phyloP scores from a whole-genome alignment of 2,888 invertebrate species.

The Cantharis rustica region DNA sequence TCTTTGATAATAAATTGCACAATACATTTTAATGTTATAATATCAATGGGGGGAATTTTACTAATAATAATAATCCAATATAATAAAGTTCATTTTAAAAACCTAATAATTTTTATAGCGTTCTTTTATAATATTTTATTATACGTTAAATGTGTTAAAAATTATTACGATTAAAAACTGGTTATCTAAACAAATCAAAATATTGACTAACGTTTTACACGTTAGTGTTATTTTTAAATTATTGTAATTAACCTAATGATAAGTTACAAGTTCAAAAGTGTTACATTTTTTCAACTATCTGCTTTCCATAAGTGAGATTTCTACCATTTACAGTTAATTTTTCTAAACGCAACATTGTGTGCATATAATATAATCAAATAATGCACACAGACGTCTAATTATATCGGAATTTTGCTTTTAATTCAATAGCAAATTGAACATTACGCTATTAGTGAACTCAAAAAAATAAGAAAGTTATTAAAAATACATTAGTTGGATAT shows the following conservation, averaged over 20 bases:
- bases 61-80: not conserved
- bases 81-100: not conserved
- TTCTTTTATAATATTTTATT: not conserved
- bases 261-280: constrained; percentile 14
- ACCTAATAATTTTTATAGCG: not conserved
- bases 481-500: not conserved
- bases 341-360: constrained; percentile 5
- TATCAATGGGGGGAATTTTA: not conserved
- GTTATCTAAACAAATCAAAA: constrained; percentile 5
- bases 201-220: constrained; percentile 6
- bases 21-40: not conserved
- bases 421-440: not conserved
- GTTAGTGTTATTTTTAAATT: constrained; percentile 21
- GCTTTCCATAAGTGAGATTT: constrained; percentile 5
- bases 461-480: not conserved
- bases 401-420: constrained; percentile 2
- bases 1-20: not conserved
- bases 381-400: constrained; percentile 3
- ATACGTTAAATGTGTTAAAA: not conserved
- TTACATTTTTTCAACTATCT: constrained; percentile 13
- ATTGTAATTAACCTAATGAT: constrained; percentile 23
- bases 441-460: not conserved
- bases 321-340: constrained; percentile 10
- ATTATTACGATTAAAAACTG: not conserved
- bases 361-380: not conserved